A percentile compares a stretch with the other conserved stretches of the same genome.
phyloP scores from a whole-genome alignment of 2,888 invertebrate genomes.

The Liopterus haemorrhoidalis region DNA sequence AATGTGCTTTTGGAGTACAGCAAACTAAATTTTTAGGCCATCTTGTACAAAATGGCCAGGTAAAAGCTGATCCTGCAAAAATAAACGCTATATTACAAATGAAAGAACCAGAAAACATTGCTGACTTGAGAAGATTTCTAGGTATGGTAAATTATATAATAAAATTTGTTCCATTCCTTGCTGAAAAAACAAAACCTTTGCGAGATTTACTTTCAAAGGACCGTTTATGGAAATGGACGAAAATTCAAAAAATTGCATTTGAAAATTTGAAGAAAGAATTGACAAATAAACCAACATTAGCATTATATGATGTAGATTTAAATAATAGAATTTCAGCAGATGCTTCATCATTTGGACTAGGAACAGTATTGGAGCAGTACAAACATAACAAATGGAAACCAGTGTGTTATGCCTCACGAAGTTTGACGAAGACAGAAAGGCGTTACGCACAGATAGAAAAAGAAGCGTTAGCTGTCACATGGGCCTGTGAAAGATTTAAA shows the following conservation, averaged over 20 bases:
- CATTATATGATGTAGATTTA: slow-evolving; percentile 15
- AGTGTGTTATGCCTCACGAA: neutral
- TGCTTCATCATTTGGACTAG: slow-evolving; percentile 19
- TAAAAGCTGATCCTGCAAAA: slow-evolving; percentile 22
- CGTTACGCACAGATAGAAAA: neutral
- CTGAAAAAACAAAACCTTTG: slow-evolving; percentile 14
- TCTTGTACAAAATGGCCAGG: slow-evolving; percentile 19
- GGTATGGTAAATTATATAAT: slow-evolving; percentile 18
- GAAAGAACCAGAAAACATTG: slow-evolving; percentile 18
- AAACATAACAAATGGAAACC: slow-evolving; percentile 1
- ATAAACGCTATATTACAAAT: slow-evolving; percentile 24
- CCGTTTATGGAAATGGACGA: slow-evolving; percentile 13
- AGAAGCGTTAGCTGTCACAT: neutral
- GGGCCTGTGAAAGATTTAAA: no score
- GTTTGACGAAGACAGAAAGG: slow-evolving; percentile 1
- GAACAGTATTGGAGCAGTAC: slow-evolving; percentile 27
- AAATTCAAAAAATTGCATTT: slow-evolving; percentile 12
- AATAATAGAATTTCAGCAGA: slow-evolving; percentile 18
- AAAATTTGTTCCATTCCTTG: slow-evolving; percentile 20
- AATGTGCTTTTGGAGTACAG: no score
- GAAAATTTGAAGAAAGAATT: slow-evolving; percentile 11
- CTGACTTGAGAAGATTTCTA: slow-evolving; percentile 25
- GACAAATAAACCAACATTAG: slow-evolving; percentile 17
- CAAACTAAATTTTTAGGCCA: slow-evolving; percentile 28
- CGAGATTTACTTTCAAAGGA: slow-evolving; percentile 10